These are phyloP conservation scores for Physocephala rufipes DNA, from an alignment of 2,888 invertebrate genomes.

Conservation along the genomic window DNA sequence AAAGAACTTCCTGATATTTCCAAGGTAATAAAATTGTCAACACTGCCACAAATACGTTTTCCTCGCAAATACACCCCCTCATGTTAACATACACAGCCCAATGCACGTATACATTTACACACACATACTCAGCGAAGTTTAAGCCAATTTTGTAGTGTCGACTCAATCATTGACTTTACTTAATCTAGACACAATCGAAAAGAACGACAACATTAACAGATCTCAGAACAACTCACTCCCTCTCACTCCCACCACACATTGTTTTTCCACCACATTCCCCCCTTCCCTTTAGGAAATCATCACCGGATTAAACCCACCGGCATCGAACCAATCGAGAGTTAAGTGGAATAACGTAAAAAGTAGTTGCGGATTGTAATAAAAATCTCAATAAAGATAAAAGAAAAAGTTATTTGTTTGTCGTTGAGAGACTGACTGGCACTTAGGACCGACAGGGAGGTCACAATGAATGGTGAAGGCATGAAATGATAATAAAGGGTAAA, in stretches of 20 bases:
- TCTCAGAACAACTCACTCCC: background rate
- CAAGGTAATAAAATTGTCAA: slow-evolving; percentile 32
- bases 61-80: slow-evolving; percentile 22
- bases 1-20: slow-evolving; percentile 16
- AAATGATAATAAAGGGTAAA: too few species aligned
- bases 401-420: slow-evolving; percentile 7
- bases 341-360: slow-evolving; percentile 19
- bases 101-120: slow-evolving; percentile 4
- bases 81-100: background rate
- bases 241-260: background rate
- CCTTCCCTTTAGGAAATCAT: too few species aligned
- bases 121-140: background rate
- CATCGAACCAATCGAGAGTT: background rate
- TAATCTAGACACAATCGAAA: background rate
- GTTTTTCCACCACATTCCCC: background rate
- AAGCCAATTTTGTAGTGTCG: background rate
- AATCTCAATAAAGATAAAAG: slow-evolving; percentile 31
- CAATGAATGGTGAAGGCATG: background rate
- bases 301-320: background rate
- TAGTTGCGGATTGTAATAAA: slow-evolving; percentile 33
- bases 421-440: background rate
- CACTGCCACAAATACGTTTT: slow-evolving; percentile 11
- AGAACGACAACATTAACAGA: background rate
- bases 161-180: background rate
- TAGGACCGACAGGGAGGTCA: background rate